Base-by-base conservation (phyloP, 2,113 vertebrate genomes). In the Athene cunicularia region DNA sequence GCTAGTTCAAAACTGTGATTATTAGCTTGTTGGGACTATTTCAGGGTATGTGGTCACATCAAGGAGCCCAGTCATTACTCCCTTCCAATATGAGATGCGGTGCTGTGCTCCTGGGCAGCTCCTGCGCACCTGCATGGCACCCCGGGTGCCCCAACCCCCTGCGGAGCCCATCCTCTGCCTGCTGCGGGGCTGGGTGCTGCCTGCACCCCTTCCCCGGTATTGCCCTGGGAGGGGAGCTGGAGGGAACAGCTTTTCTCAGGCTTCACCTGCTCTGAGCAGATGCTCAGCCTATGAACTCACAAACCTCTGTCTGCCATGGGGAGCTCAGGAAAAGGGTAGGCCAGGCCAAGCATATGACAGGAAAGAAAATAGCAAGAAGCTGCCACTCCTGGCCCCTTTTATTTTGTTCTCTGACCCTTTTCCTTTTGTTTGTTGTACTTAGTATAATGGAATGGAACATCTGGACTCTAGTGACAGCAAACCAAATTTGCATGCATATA, bases 401-500 rank as follows among this genome's bases (percentile, higher is more conserved):
- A 3, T 75, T 90, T 76, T 55, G 17, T 14, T 90, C 85, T 88
- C 86, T 80, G 67, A 77, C 76, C 76, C 41, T 87, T 75, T 62
- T 74, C 62, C 39, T 92, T 86, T 91, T 68, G 41, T 81, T 90
- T 80, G 66, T 68, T 63, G 24, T 56, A 43, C 35, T 91, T 53
- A 24, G 9, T 43, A 82, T 81, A 86, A 91, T 50, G 32, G n/a
- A 91, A 84, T 41, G 49, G 94, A 97, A 93, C 94, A 98, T 94
- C 93, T 97, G 96, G 94, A 81, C 89, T 67, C 43, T 75, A 64
- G 68, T 72, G 77, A 94, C 72, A 86, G 91, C 83, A 91, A 90
- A 67, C 43, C 66, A 92, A 92, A 96, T 96, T 84, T 95, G 80
- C 93, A 96, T 90, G 70, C 82, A 77, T 86, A 53, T 49, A 95